phyloP scores from a whole-genome alignment of 2,888 invertebrate species.

The Tholera decimalis region DNA sequence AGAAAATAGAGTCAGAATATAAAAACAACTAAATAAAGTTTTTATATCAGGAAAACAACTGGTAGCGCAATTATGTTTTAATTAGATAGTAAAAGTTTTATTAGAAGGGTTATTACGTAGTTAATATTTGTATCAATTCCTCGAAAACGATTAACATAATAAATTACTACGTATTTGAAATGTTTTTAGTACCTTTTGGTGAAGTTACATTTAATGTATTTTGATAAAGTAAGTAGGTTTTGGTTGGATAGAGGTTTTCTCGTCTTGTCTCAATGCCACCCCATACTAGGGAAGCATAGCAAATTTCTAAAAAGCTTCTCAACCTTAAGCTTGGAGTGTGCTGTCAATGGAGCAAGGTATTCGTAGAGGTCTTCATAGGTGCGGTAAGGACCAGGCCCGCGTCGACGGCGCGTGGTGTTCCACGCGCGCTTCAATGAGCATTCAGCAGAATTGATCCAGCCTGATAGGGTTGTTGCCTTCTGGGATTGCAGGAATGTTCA shows the following conservation, averaged over 20 bases:
- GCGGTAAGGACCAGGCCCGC: too few species aligned
- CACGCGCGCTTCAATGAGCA: too few species aligned
- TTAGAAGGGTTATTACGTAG: constrained; percentile 28
- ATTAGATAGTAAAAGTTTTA: constrained; percentile 34
- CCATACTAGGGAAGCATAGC: background rate
- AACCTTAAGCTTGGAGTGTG: too few species aligned
- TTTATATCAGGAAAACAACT: constrained; percentile 23
- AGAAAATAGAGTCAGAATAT: background rate
- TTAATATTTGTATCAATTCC: constrained; percentile 31
- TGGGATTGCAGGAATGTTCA: too few species aligned
- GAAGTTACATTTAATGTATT: background rate
- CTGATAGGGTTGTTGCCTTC: too few species aligned
- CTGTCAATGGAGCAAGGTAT: background rate
- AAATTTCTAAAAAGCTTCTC: too few species aligned
- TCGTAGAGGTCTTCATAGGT: too few species aligned
- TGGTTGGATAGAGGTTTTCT: too few species aligned
- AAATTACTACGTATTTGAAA: constrained; percentile 12
- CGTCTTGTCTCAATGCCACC: background rate
- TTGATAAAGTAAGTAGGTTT: background rate
- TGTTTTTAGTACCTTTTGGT: constrained; percentile 6
- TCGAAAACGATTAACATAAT: constrained; percentile 20
- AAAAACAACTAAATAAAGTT: background rate
- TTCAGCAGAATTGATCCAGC: too few species aligned
- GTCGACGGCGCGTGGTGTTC: too few species aligned
- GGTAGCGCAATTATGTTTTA: constrained; percentile 20